A percentile compares a stretch with the other conserved stretches of the same genome.
These are phyloP conservation scores for Drosophila helvetica DNA, from an alignment of 2,888 invertebrate genomes.

Conservation along the genomic window DNA sequence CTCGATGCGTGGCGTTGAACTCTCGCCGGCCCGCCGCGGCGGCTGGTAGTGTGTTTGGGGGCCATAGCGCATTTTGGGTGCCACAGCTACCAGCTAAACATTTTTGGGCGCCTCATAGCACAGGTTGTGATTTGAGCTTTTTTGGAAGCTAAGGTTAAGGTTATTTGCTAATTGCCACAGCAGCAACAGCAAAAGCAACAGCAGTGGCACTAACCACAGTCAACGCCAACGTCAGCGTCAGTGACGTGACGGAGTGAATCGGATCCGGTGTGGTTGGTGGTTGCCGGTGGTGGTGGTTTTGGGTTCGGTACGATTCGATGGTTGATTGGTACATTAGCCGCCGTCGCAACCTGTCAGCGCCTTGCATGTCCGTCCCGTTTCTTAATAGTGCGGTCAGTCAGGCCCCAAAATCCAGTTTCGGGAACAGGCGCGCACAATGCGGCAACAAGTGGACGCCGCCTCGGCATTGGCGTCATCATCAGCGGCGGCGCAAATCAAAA, in stretches of 20 bases:
- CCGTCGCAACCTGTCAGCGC: slow-evolving; percentile 40
- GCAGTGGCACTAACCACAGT: slow-evolving; percentile 64
- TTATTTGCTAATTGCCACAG: slow-evolving; percentile 67
- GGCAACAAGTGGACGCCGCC: slow-evolving; percentile 56
- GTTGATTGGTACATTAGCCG: slow-evolving; percentile 32
- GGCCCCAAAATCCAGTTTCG: slow-evolving; percentile 83
- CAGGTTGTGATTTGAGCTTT: slow-evolving; percentile 83
- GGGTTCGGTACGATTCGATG: slow-evolving; percentile 33
- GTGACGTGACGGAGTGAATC: no score
- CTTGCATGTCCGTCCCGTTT: slow-evolving; percentile 68
- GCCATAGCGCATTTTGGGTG: slow-evolving; percentile 57
- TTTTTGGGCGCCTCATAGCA: slow-evolving; percentile 81
- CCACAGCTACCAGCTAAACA: slow-evolving; percentile 46
- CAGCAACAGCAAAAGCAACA: neutral
- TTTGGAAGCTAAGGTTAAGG: slow-evolving; percentile 83
- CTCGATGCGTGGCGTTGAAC: slow-evolving; percentile 63
- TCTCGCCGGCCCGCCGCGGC: slow-evolving; percentile 46
- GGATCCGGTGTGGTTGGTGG: slow-evolving; percentile 23
- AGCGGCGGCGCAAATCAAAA: slow-evolving; percentile 53
- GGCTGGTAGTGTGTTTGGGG: slow-evolving; percentile 22
- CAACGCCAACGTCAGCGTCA: slow-evolving; percentile 34
- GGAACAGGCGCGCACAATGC: slow-evolving; percentile 81
- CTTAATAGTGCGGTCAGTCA: slow-evolving; percentile 82
- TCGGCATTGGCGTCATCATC: slow-evolving; percentile 32
- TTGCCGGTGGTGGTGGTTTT: slow-evolving; percentile 12